A percentile compares a stretch with the other conserved stretches of the same genome.
Evolutionary conservation across 2,113 vertebrate genomes (phyloP).

Genomic region (Microcebus ravelobensis): DNA sequence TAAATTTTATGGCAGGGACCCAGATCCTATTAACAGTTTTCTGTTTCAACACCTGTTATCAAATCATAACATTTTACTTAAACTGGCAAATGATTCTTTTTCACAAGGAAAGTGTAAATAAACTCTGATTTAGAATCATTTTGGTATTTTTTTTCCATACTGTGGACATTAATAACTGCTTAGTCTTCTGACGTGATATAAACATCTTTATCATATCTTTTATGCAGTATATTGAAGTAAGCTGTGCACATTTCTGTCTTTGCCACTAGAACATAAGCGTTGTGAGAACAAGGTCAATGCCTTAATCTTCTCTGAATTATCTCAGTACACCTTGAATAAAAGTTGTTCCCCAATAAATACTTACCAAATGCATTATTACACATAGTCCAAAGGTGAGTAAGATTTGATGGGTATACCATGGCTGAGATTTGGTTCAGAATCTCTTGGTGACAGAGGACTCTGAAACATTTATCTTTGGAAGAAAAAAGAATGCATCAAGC

Average conservation of each 20-base stretch:
- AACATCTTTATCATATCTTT: background rate
- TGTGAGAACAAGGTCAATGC: background rate
- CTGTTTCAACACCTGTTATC: slow-evolving; percentile 73
- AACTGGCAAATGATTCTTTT: slow-evolving; percentile 60
- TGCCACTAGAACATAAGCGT: background rate
- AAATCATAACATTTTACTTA: slow-evolving; percentile 75
- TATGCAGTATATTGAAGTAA: background rate
- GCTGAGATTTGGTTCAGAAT: slow-evolving; percentile 14
- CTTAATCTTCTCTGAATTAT: slow-evolving; percentile 36
- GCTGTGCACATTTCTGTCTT: background rate
- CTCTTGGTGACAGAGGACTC: background rate
- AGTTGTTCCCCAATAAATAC: background rate
- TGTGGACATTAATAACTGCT: slow-evolving; percentile 34
- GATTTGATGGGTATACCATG: background rate
- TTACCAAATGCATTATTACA: background rate
- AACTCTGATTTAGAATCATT: slow-evolving; percentile 54
- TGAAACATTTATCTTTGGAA: background rate
- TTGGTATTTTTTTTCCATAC: slow-evolving; percentile 52
- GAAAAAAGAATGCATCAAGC: background rate
- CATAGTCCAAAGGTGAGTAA: background rate
- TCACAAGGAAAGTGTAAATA: slow-evolving; percentile 55
- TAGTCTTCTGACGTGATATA: slow-evolving; percentile 26
- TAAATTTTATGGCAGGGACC: slow-evolving; percentile 58
- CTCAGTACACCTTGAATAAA: background rate
- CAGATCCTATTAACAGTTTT: slow-evolving; percentile 69